phyloP scores from a whole-genome alignment of 2,888 invertebrate species.

The Stenoptilia bipunctidactyla region DNA sequence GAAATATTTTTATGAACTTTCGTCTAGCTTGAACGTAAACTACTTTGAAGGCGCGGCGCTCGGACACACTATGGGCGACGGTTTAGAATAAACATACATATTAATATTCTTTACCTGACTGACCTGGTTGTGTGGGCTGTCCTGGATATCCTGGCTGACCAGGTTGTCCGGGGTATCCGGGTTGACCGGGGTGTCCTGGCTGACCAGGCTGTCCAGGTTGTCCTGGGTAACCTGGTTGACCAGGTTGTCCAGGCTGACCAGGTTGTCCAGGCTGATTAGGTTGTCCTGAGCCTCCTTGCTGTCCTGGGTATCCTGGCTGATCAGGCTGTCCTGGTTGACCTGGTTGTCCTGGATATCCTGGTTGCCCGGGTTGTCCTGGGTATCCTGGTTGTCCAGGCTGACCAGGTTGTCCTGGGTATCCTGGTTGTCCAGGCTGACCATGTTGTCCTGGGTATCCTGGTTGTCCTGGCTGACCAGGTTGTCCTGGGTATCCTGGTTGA shows the following conservation, averaged over 20 bases:
- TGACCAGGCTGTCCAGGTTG: slow-evolving; percentile 31
- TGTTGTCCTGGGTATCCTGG: slow-evolving; percentile 16
- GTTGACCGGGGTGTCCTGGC: slow-evolving; percentile 25
- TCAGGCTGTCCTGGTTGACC: slow-evolving; percentile 24
- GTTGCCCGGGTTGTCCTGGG: slow-evolving; percentile 23
- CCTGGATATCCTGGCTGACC: slow-evolving; percentile 17
- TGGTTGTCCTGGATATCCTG: slow-evolving; percentile 28
- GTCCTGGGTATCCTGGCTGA: slow-evolving; percentile 12
- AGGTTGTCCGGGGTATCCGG: slow-evolving; percentile 20
- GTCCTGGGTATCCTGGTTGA: slow-evolving; percentile 17
- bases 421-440: slow-evolving; percentile 13
- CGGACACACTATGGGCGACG: no score
- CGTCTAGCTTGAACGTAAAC: no score
- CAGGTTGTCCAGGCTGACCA: slow-evolving; percentile 18
- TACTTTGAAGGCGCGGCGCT: no score
- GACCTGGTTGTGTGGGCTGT: not conserved
- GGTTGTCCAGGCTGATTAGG: slow-evolving; percentile 27
- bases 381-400: slow-evolving; percentile 20
- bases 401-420: slow-evolving; percentile 13
- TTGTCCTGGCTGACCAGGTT: slow-evolving; percentile 16
- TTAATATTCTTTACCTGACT: no score
- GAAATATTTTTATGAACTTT: no score
- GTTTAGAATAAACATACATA: no score
- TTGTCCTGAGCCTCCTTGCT: slow-evolving; percentile 31
- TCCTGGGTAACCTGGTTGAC: slow-evolving; percentile 10